A percentile compares a stretch with the other conserved stretches of the same genome.
phyloP scores from a whole-genome alignment of 2,113 vertebrate genomes.

The Tamias sibiricus region DNA sequence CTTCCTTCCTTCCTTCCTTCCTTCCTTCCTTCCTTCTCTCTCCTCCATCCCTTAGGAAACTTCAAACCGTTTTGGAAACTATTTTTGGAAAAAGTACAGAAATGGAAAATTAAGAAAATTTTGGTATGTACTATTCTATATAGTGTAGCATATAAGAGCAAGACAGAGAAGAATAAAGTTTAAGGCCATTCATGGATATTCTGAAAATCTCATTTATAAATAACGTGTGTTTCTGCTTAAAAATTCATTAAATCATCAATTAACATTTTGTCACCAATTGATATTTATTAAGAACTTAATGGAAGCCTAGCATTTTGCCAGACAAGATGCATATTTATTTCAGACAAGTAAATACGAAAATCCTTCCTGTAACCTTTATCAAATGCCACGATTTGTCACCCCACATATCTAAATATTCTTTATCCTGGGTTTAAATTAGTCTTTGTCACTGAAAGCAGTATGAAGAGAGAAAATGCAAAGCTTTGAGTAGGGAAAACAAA shows the following conservation, averaged over 20 bases:
- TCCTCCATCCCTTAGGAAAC: constrained; percentile 2
- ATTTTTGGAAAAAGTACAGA: constrained; percentile 45
- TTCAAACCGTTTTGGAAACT: constrained; percentile 18
- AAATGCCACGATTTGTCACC: constrained; percentile 79
- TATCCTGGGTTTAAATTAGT: constrained; percentile 15
- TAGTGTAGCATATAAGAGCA: background rate
- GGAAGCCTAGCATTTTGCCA: constrained; percentile 50
- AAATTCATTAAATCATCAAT: constrained; percentile 59
- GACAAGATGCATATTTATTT: constrained; percentile 54
- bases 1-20: background rate
- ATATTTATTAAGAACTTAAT: constrained; percentile 65
- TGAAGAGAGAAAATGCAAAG: background rate
- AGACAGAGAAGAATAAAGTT: constrained; percentile 39
- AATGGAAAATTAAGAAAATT: background rate
- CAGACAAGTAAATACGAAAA: constrained; percentile 76
- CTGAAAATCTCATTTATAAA: constrained; percentile 46
- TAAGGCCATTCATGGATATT: background rate
- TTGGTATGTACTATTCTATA: background rate
- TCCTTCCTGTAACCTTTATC: constrained; percentile 84
- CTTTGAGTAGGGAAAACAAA: background rate
- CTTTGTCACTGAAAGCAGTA: constrained; percentile 35
- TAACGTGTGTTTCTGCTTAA: constrained; percentile 23
- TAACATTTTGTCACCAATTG: constrained; percentile 65
- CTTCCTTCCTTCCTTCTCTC: background rate
- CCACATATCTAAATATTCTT: constrained; percentile 65